Percentiles rank a stretch among this genome's conserved stretches.
Evolutionary conservation across 2,797 vertebrate species (phyloP).

Genomic region (Chiloscyllium punctatum): DNA sequence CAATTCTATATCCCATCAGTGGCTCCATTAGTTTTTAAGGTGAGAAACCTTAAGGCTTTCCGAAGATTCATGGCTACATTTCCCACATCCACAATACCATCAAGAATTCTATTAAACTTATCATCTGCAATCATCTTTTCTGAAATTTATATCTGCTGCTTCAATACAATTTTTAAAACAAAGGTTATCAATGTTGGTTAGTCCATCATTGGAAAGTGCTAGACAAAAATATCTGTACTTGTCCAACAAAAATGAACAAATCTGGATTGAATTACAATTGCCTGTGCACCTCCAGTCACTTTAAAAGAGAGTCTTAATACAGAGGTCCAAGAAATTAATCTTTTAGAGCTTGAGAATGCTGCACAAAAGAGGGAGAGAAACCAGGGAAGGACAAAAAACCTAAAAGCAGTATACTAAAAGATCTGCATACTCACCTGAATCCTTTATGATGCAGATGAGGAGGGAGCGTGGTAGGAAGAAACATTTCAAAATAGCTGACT

Average conservation of each 20-base stretch:
- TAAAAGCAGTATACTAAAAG: background rate
- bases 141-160: background rate
- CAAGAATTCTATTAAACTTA: background rate
- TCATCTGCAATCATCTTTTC: background rate
- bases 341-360: background rate
- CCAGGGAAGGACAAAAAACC: background rate
- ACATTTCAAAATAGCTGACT: constrained; percentile 90
- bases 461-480: constrained; percentile 88
- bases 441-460: constrained; percentile 87
- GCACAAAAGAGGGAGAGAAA: background rate
- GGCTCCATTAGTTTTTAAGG: background rate
- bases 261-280: too few relatives aligned
- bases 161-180: background rate
- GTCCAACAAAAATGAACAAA: background rate
- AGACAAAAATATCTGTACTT: background rate
- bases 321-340: background rate
- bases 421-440: constrained; percentile 73
- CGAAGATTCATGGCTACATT: background rate
- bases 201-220: background rate
- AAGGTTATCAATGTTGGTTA: background rate
- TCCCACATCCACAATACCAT: background rate
- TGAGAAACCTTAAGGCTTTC: background rate
- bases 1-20: background rate
- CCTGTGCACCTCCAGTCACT: background rate
- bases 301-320: background rate